Base-by-base conservation (phyloP, 2,113 vertebrate species). In the Galemys pyrenaicus region DNA sequence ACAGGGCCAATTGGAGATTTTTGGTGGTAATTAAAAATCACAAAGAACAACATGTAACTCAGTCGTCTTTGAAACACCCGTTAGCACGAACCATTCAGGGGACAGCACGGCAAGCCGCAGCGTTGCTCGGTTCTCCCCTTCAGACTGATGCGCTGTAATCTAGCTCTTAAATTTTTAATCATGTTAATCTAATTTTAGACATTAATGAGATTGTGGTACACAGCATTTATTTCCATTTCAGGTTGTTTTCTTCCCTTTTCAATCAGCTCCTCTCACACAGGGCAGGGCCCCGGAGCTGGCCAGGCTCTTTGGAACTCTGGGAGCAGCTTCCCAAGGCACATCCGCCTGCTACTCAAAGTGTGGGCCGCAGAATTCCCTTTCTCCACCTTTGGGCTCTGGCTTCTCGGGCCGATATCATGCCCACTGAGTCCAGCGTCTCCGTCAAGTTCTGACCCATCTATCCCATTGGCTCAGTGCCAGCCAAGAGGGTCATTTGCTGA, bases 161-260 rank as follows among this genome's bases (percentile, higher is more conserved):
- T 80, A 74, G 93, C 93, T 93, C 91, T 95, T 97, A 95, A 92
- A 96, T 96, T 95, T 97, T 97, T 96, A 95, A 97, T 96, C 95
- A 94, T 37, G 93, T 89, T 96, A 86, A 95, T 96, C 94, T 97
- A 96, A 97, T 96, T 96, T 97, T 97, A 97, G 95, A 95, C 87
- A 86, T 93, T 95, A 96, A 95, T 93, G 96, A 96, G 95, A 93
- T 94, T 92, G 94, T 86, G 92, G 95, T 11, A 1, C 41, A 32
- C 51, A 62, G 60, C 68, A 67, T 96, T 96, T 96, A 87, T 92
- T 96, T 96, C 92, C 83, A 93, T 87, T 93, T 93, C 84, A 46
- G 51, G 41, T 71, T 90, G 81, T 85, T 95, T 93, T 51, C 83
- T 91, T 81, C 92, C 87, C 80, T 78, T 89, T 87, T 93, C 32